Evolutionary conservation across 2,113 vertebrate genomes (phyloP), one percentile per base, ranked within the genome.

Genomic region (Meriones unguiculatus): DNA sequence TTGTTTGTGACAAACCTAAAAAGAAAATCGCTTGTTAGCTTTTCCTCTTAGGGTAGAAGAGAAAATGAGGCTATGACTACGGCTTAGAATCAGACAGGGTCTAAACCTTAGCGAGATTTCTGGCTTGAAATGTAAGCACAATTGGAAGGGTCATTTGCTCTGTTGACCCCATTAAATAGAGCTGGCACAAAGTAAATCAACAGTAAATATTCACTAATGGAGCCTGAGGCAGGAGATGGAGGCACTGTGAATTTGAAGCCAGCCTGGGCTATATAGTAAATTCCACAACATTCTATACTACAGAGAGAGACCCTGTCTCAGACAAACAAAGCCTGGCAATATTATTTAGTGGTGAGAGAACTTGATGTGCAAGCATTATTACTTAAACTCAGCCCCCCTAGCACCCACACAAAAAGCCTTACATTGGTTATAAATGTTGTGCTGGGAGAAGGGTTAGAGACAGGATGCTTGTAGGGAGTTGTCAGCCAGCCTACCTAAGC

Each of bases 1-100:
- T n/a, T 81, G 73, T 87, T 90, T 92, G 50, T 90, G 76, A 95
- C 30, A 76, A 30, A 50, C 57, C 50, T 87, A 10, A 73, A 93
- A 89, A 84, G 88, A 84, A 88, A 82, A 80, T 7, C 5, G 54
- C 77, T 54, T 67, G 22, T 52, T 41, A 35, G 41, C 7, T n/a
- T 90, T 81, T 69, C 67, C 65, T 52, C 38, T 62, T 52, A 67
- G 28, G 30, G 17, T 57, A 65, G 41, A 80, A 78, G 15, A 57
- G 59, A 32, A 52, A 70, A 81, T 52, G 85, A 46, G 30, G 87
- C 32, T 14, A 0, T 2, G 2, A 28, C 1, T 20, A 18, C 54
- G n/a, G 7, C 59, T 86, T 50, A 38, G 32, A 86, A 57, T 50
- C 28, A 76, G 17, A 70, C 18, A 32, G 10, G 30, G 14, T 54